Percentiles rank a stretch among this genome's conserved stretches.
Evolutionary conservation across 2,113 vertebrate species (phyloP).

Genomic region (Chloroceryle aenea): DNA sequence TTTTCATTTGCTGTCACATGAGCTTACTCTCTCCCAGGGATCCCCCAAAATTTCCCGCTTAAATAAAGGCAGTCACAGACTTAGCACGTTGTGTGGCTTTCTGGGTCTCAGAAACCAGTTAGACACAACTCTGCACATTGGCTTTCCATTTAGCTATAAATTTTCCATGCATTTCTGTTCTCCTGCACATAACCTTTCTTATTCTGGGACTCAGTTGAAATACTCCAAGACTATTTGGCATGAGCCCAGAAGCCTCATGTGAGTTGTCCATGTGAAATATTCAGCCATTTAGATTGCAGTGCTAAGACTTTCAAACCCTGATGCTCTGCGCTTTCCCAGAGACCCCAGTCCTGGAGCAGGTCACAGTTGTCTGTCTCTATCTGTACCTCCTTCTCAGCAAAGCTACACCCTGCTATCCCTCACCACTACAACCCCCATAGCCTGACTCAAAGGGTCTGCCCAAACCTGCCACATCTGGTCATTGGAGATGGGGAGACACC

Average conservation of each 20-base stretch:
- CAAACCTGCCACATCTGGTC: neutral
- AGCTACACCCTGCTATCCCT: neutral
- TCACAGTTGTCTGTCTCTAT: neutral
- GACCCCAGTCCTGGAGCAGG: neutral
- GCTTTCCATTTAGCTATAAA: neutral
- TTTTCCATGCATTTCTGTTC: neutral
- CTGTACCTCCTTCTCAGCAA: no score
- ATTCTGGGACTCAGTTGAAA: neutral
- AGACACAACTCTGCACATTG: neutral
- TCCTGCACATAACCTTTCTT: neutral
- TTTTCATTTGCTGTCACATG: neutral
- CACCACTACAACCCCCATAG: accelerated
- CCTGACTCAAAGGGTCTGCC: neutral
- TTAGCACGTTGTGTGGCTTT: neutral
- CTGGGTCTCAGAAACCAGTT: neutral
- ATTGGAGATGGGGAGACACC: neutral
- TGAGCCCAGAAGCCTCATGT: neutral
- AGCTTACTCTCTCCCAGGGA: neutral
- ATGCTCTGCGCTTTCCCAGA: neutral
- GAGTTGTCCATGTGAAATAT: neutral
- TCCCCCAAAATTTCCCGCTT: neutral
- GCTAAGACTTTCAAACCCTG: neutral
- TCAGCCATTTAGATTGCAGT: neutral
- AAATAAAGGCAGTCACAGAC: neutral
- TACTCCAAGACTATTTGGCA: neutral